Base-by-base conservation (phyloP, 2,797 vertebrate species). In the Triplophysa yarkandensis region DNA sequence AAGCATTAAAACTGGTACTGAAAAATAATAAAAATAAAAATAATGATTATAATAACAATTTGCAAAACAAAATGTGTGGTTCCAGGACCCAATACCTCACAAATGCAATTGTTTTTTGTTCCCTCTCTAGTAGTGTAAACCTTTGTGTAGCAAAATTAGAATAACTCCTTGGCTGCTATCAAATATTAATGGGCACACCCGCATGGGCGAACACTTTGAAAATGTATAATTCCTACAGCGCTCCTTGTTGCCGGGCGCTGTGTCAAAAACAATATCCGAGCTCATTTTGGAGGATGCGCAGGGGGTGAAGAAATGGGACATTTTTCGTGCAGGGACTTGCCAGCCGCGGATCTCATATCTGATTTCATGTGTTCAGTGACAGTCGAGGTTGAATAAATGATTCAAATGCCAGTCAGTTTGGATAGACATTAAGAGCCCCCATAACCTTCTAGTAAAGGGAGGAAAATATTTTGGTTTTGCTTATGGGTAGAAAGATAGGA, bases 141-240 rank as follows among this genome's bases (percentile, higher is more conserved):
- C 91, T 91, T 87, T 88, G 87, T 86, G 85, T 85, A 90, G 89
- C 82, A 87, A 89, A 91, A 93, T 92, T 88, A 93, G 81, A 89
- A 81, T 44, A 85, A 78, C 80, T 81, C 80, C 67, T 43, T 57
- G 79, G 86, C 86, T 89, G 86, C 82, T 90, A 88, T 93, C 89
- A 91, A 92, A 91, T 90, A 92, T 92, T 89, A 86, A 92, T 84
- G 81, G 83, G 74, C 81, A 81, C 65, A 85, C 83, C 80, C 81
- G 86, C 78, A 83, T 83, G 83, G 76, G 84, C 85, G 23, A 87
- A 84, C 83, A 76, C 86, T 85, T 83, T 87, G 77, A 82, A 88
- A 83, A 89, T 82, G 83, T 84, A 67, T 85, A 81, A 77, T 78
- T 85, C 81, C 79, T 75, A 77, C 82, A 76, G 80, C 64, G 68